Base-by-base conservation (phyloP, 2,113 vertebrate genomes). In the Hymenochirus boettgeri region DNA sequence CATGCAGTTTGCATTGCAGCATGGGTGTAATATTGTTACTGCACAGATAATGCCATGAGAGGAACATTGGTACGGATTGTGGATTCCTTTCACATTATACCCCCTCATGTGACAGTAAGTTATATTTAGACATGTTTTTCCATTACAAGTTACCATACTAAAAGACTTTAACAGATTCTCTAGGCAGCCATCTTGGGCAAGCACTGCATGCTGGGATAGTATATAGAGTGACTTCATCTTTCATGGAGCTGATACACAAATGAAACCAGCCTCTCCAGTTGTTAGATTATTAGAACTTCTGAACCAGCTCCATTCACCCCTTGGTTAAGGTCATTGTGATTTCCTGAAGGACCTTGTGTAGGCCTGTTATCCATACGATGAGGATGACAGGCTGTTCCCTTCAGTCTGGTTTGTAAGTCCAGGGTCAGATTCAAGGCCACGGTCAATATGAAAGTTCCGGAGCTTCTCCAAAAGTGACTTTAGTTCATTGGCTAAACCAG, bases 381-480 rank as follows among this genome's bases (percentile, higher is more conserved):
- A 59, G 6, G 18, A 24, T 23, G 11, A 24, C 3, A 7, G 13
- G 39, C 51, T 50, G 19, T 45, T 11, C 0, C 4, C 0, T 1
- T 3, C 0, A 0, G 1, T 12, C 3, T 7, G 2, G 39, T 1
- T 35, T 17, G 23, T 4, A 11, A 37, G 67, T 46, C 1, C 2
- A 17, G 18, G 51, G 65, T 26, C 18, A 0, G 7, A 37, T 33
- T 69, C 61, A 69, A 33, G 19, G 29, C 15, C 35, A n/a, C 22
- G 10, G 19, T 25, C 18, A 13, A 19, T 27, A 9, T 26, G 56
- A 15, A 58, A 23, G 46, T 52, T 59, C 13, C 1, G 42, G 52
- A 89, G 71, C 15, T 71, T 74, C 15, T 83, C 79, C 74, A 84
- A 78, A 17, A 89, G 84, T 55, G 55, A 61, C 26, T 37, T 5